Evolutionary conservation across 2,113 vertebrate species (phyloP).

Genomic region (Siniperca knerii): DNA sequence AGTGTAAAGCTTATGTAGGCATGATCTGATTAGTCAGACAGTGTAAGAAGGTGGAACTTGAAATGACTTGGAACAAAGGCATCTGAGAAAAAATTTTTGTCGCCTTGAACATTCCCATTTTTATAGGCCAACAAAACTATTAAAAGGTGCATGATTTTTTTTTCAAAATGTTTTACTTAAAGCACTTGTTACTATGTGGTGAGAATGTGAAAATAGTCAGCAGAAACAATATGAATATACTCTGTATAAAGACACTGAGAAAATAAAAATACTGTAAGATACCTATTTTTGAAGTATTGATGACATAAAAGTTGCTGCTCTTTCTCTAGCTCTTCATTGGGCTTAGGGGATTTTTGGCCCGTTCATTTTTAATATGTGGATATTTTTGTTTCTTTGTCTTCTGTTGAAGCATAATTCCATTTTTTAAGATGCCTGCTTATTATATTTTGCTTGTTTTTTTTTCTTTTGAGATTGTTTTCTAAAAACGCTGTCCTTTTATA

Average conservation of each 20-base stretch:
- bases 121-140: constrained; percentile 81
- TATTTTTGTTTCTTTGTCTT: constrained; percentile 48
- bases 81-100: constrained; percentile 65
- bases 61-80: constrained; percentile 62
- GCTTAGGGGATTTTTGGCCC: constrained; percentile 64
- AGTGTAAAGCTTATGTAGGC: constrained; percentile 83
- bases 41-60: constrained; percentile 62
- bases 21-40: constrained; percentile 78
- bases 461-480: constrained; percentile 30
- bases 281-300: constrained; percentile 86
- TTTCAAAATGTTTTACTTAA: constrained; percentile 78
- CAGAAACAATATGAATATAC: constrained; percentile 86
- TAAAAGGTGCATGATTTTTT: constrained; percentile 85
- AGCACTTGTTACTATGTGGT: constrained; percentile 87
- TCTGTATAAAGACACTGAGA: constrained; percentile 85
- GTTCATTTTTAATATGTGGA: constrained; percentile 71
- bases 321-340: constrained; percentile 68
- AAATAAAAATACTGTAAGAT: constrained; percentile 86
- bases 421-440: constrained; percentile 63
- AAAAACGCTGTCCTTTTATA: constrained; percentile 63
- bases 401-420: constrained; percentile 45
- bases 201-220: constrained; percentile 87
- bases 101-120: constrained; percentile 85
- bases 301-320: constrained; percentile 81
- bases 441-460: constrained; percentile 41